Evolutionary conservation across 2,888 invertebrate species (phyloP).

Genomic region (Calliphora vomitoria): DNA sequence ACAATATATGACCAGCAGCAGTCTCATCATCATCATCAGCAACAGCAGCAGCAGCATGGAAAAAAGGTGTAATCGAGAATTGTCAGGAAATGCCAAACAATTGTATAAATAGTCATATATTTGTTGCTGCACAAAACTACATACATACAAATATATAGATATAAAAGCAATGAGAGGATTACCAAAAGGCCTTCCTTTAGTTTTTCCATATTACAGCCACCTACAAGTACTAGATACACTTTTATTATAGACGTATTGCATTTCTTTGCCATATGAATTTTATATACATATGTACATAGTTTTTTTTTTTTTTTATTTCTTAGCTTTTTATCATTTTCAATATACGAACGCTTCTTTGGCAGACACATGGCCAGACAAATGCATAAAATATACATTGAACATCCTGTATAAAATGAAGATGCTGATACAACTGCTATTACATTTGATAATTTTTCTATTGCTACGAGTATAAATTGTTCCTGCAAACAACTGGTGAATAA

Average conservation of each 20-base stretch:
- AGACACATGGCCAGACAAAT: conserved; percentile 40
- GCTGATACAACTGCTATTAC: conserved; percentile 34
- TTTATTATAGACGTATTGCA: conserved; percentile 1
- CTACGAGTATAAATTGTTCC: conserved; percentile 29
- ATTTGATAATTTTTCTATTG: conserved; percentile 40
- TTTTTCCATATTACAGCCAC: conserved; percentile 3
- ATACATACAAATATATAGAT: too few species aligned
- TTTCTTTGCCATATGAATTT: conserved; percentile 48
- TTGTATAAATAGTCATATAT: conserved; percentile 52
- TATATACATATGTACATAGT: background rate
- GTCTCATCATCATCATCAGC: conserved; percentile 35
- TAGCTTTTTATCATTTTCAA: conserved; percentile 56
- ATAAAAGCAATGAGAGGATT: background rate
- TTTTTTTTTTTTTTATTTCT: conserved; percentile 22
- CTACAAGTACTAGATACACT: background rate
- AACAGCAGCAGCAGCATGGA: conserved; percentile 38
- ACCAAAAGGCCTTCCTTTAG: too few species aligned
- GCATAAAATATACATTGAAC: conserved; percentile 36
- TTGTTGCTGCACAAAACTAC: background rate
- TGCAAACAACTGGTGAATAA: conserved; percentile 3
- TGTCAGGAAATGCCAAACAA: conserved; percentile 70
- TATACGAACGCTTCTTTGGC: background rate
- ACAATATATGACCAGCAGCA: conserved; percentile 40
- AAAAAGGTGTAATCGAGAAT: conserved; percentile 55
- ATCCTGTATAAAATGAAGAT: conserved; percentile 50